A percentile compares a stretch with the other conserved stretches of the same genome.
Evolutionary conservation across 2,113 vertebrate genomes (phyloP).

Genomic region (Mormoops blainvillei): DNA sequence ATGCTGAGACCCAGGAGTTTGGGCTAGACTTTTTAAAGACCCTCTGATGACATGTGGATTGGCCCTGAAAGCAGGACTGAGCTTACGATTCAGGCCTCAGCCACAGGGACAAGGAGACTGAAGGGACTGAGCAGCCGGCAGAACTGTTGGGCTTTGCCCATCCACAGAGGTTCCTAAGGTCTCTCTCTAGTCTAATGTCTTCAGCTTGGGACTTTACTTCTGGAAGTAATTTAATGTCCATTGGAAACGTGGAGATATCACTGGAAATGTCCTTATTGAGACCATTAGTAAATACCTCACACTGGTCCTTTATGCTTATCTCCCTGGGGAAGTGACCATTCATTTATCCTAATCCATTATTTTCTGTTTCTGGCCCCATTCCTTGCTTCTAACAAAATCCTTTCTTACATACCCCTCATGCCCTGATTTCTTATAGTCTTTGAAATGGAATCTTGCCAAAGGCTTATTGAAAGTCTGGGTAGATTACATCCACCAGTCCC

Average conservation of each 20-base stretch:
- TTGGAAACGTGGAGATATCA: constrained; percentile 28
- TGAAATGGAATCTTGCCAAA: constrained; percentile 69
- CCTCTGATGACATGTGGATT: neutral
- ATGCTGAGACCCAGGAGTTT: neutral
- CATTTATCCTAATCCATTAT: neutral
- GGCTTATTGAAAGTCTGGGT: constrained; percentile 68
- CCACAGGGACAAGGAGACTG: neutral
- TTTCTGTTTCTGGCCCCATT: constrained; percentile 20
- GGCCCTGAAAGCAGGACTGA: neutral
- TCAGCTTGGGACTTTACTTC: neutral
- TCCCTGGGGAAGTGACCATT: neutral
- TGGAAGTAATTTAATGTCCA: constrained; percentile 24
- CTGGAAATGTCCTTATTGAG: constrained; percentile 9
- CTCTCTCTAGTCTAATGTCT: neutral
- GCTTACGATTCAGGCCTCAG: neutral
- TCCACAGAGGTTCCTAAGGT: neutral
- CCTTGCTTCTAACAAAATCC: neutral
- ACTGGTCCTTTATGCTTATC: neutral
- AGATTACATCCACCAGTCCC: constrained; percentile 61
- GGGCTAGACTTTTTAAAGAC: neutral
- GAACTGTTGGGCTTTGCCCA: neutral
- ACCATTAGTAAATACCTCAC: neutral
- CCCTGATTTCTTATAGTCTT: constrained; percentile 59
- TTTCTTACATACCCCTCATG: neutral
- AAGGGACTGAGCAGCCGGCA: neutral